Base-by-base conservation (phyloP, 2,888 invertebrate species). In the Caenorhabditis japonica region DNA sequence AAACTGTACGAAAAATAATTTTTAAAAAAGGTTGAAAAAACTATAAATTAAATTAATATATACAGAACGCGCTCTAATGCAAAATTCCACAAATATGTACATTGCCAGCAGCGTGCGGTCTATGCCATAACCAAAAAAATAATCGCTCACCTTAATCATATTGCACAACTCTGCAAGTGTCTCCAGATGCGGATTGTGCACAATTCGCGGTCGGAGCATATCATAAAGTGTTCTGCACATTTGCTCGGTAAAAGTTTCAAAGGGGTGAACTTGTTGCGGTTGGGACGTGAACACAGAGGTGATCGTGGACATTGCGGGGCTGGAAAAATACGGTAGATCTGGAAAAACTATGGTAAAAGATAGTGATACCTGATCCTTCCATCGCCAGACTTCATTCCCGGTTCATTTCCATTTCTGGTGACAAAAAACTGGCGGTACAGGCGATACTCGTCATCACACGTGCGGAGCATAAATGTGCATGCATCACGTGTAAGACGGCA, bases 181-280 rank as follows among this genome's bases (percentile, higher is more conserved):
- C 90, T 99, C 99, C 87, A 99, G 90, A 88, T 99, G 97, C 88
- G 95, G 95, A 74, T 97, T 94, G 88, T 95, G 94, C 75, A 99
- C 95, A 61, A 99, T 93, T 83, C 94, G 92, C 0, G 99, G 97
- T 1, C 97, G 91, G 77, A 99, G 90, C 4, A 92, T 92, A 88
- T 99, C 97, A 88, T 99, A 99, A n/a, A 86, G 75, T 1, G 83
- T 52, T 15, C 83, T 61, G 41, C 81, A 85, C 43, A 85, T 70
- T 51, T 75, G 75, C 36, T 85, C 85, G 23, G 82, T 79, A 58
- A 85, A 85, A 13, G 71, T 62, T 36, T 85, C 82, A 47, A 84
- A 84, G 2, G 81, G 77, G 56, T 77, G 77, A 21, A 75, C 75
- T 69, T 71, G 64, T 47, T 71, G 69, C 12, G 44, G 55, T 12